Evolutionary conservation across 2,113 vertebrate genomes (phyloP), one percentile per base, ranked within the genome.

Genomic region (Stigmatopora nigra): DNA sequence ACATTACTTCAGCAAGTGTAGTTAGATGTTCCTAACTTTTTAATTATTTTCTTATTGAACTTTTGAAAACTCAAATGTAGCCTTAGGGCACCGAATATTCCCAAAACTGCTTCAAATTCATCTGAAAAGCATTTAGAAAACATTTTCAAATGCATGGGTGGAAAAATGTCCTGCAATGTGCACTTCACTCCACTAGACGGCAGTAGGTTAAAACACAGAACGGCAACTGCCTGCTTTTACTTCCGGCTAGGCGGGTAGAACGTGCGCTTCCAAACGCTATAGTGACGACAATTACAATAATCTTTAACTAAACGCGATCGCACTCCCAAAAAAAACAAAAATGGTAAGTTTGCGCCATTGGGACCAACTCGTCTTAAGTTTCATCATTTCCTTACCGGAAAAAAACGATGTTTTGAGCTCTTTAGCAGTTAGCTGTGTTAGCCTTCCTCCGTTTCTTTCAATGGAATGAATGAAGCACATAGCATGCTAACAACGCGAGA

Each of bases 201-300:
- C 86, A 2, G 13, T 69, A 3, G 35, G 16, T 0, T 1, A 4
- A 61, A 59, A 7, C 41, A 12, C 0, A 55, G 53, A 57, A 17
- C 10, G 38, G 13, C 35, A 36, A 10, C 4, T 49, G 2, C 0
- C 1, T 20, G 51, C 2, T 60, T 15, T 4, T 17, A 82, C 77
- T 88, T 90, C 85, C 88, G 69, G 82, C n/a, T 65, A 48, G 82
- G 84, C 85, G 86, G 41, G 81, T 36, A 87, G 89, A 79, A 81
- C 84, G 87, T 88, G 87, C 69, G 44, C 75, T 59, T 45, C 47
- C 63, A 2, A 73, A 86, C 84, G 83, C 80, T 79, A 22, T 64
- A 73, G 65, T 74, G 68, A 81, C 82, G 80, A 81, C 75, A 62
- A 68, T 0, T 48, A 11, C n/a, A n/a, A 46, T 5, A 45, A 60